These are phyloP conservation scores for Dasyprocta punctata DNA, from an alignment of 2,113 vertebrate species.

Conservation along the genomic window DNA sequence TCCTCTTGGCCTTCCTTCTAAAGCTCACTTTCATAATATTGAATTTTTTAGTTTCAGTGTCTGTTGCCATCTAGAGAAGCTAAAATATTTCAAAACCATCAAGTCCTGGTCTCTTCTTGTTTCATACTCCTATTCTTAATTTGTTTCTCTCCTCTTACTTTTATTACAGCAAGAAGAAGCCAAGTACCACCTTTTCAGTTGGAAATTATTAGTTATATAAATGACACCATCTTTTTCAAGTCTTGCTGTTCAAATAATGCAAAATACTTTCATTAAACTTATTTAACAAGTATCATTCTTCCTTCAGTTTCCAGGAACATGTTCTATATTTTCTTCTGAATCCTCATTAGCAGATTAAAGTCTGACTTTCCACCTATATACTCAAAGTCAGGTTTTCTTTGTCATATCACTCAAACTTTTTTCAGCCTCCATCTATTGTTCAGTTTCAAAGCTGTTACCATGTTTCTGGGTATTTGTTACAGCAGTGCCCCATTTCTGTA, in stretches of 20 bases:
- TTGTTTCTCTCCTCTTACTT: background rate
- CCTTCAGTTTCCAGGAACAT: background rate
- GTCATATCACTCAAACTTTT: background rate
- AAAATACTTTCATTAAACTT: background rate
- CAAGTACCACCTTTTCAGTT: background rate
- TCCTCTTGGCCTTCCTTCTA: background rate
- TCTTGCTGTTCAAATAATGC: background rate
- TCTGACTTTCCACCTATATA: background rate
- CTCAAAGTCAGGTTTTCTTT: background rate
- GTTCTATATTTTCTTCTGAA: background rate
- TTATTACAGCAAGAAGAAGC: background rate
- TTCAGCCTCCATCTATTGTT: background rate
- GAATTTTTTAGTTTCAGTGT: background rate
- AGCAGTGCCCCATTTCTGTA: background rate
- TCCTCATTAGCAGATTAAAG: background rate
- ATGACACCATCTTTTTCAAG: background rate
- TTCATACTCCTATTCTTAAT: background rate
- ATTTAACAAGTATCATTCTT: background rate
- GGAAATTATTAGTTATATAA: background rate
- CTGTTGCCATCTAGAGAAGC: background rate
- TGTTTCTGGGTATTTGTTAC: too few species aligned
- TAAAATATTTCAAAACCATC: background rate
- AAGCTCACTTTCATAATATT: background rate
- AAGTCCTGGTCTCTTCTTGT: background rate
- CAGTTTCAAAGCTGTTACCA: background rate